Conservation (phyloP, 2,797 vertebrate genomes). For the Anas flavirostris region DNA sequence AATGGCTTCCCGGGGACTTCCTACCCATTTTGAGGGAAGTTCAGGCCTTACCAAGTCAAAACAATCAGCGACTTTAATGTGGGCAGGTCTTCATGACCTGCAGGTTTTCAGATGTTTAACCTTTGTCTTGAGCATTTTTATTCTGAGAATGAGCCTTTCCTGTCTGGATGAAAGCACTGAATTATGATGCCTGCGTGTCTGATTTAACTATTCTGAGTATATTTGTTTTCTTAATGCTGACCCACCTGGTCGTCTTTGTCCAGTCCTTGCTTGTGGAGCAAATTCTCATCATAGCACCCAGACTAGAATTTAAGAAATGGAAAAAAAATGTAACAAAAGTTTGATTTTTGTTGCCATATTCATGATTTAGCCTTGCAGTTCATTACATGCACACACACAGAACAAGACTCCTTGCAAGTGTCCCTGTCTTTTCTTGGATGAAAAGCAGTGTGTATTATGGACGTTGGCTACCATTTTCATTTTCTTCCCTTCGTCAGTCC, state of each 20-base stretch:
- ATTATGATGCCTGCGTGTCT: background rate
- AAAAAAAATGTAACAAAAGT: background rate
- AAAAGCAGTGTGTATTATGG: background rate
- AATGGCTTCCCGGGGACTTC: constrained; percentile 4
- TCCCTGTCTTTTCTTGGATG: background rate
- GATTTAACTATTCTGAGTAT: background rate
- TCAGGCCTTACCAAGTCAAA: background rate
- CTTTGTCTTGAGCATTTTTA: background rate
- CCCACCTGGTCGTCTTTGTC: fast-evolving
- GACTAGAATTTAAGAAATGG: background rate
- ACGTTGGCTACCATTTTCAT: background rate
- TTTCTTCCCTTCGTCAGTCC: background rate
- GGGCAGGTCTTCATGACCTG: background rate
- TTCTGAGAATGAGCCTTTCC: background rate
- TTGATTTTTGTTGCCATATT: background rate
- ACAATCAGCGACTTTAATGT: background rate
- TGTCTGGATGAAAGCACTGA: background rate
- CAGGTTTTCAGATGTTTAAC: background rate
- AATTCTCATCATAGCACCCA: background rate
- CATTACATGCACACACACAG: fast-evolving
- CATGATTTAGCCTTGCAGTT: background rate
- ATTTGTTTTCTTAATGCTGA: background rate
- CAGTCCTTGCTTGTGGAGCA: background rate
- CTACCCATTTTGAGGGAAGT: background rate
- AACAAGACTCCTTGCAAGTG: background rate